A percentile compares a stretch with the other conserved stretches of the same genome.
These are phyloP conservation scores for Macrocentrus cingulum DNA, from an alignment of 1,140 invertebrate genomes.

Conservation along the genomic window DNA sequence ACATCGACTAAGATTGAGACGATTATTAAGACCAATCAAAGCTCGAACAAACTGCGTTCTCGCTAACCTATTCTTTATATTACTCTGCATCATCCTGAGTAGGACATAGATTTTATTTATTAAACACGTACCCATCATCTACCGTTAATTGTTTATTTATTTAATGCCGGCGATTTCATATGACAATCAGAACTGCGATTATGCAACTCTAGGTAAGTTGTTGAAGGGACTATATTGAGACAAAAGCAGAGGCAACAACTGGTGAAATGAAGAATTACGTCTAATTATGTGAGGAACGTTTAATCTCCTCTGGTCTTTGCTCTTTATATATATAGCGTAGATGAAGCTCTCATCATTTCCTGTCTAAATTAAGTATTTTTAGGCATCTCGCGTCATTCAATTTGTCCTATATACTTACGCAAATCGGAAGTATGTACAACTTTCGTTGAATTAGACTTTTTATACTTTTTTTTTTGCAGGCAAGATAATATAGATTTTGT, in stretches of 20 bases:
- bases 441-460: too few relatives aligned
- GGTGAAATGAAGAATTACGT: constrained; percentile 21
- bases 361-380: background rate
- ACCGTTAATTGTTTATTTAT: background rate
- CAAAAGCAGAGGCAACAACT: constrained; percentile 14
- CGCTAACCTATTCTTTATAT: constrained; percentile 10
- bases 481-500: background rate
- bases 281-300: constrained; percentile 15
- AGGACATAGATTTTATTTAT: constrained; percentile 4
- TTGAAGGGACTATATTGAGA: background rate
- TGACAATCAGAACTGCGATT: background rate
- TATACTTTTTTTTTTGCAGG: too few relatives aligned
- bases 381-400: too few relatives aligned
- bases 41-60: constrained; percentile 28
- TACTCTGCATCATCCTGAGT: too few relatives aligned
- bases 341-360: background rate
- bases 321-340: background rate
- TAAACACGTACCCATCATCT: too few relatives aligned
- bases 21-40: constrained; percentile 30
- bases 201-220: background rate
- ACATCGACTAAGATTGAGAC: constrained; percentile 26
- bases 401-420: too few relatives aligned
- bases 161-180: too few relatives aligned
- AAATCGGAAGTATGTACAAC: too few relatives aligned
- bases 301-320: constrained; percentile 1